Base-by-base conservation (phyloP, 2,113 vertebrate species). In the Saccopteryx leptura region DNA sequence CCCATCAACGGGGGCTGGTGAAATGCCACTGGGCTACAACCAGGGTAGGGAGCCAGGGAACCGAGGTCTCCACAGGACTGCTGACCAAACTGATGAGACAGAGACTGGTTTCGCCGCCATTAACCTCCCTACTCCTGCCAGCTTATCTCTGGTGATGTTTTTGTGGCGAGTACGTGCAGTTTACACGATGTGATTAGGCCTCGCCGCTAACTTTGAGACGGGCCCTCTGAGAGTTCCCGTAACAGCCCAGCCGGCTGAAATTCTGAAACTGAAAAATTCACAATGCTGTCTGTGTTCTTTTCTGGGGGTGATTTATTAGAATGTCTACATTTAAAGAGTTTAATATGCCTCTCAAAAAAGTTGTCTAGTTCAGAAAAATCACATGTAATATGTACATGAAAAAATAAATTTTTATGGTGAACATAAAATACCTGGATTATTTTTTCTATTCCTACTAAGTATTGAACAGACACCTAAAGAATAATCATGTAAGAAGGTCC, bases 321-420 rank as follows among this genome's bases (percentile, higher is more conserved):
- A 91, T 85, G 50, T 88, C 92, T 95, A 61, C 33, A 76, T 85
- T 97, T 75, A 72, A 87, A 89, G 63, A 58, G 68, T 74, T 97
- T 84, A 94, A 93, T 92, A 92, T 84, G 39, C 76, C 84, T 88
- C 71, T 95, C 56, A 93, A 97, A 75, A 93, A 91, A 97, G 39
- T 33, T 95, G 88, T 93, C 83, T 93, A 84, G 66, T 60, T 97
- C 79, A 85, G 78, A 97, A 97, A 97, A 96, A 92, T 93, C 80
- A 60, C 65, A 75, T 83, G 63, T 74, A 91, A 82, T 80, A 88
- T 87, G 46, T 90, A 83, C 48, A 78, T 81, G 84, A 76, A 88
- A 88, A 93, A 94, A 89, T 91, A 91, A 83, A 93, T 79, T 48
- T 87, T 96, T 94, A 84, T 84, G 81, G 85, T 88, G 69, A 87